These are phyloP conservation scores for Euschistus heros DNA, from an alignment of 1,140 invertebrate species.

Conservation along the genomic window DNA sequence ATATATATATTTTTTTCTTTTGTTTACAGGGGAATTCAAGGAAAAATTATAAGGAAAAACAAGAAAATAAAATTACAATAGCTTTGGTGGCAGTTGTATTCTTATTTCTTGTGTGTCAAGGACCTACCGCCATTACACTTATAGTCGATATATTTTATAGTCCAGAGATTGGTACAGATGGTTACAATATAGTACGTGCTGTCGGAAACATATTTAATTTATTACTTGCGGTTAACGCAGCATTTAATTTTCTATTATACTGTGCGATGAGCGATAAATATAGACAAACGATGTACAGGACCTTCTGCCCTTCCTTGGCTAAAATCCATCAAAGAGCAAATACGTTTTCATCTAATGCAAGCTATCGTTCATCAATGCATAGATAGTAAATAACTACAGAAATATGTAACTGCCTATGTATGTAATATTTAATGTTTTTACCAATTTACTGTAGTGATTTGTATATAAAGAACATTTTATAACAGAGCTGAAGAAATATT, in stretches of 20 bases:
- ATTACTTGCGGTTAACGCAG: slow-evolving; percentile 56
- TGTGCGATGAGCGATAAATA: slow-evolving; percentile 66
- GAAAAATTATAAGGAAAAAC: slow-evolving; percentile 30
- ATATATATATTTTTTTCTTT: not conserved
- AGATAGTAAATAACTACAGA: not conserved
- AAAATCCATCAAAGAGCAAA: slow-evolving; percentile 19
- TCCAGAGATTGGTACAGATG: slow-evolving; percentile 28
- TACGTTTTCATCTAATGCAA: slow-evolving; percentile 26
- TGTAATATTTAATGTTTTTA: too few relatives aligned
- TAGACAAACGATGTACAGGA: slow-evolving; percentile 52
- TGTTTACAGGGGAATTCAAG: not conserved
- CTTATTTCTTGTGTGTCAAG: slow-evolving; percentile 60
- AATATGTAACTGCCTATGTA: too few relatives aligned
- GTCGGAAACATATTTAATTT: slow-evolving; percentile 64
- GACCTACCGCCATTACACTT: slow-evolving; percentile 51
- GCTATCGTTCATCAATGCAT: slow-evolving; percentile 23
- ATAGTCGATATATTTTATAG: slow-evolving; percentile 41
- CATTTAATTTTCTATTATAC: slow-evolving; percentile 65
- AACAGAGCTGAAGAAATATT: too few relatives aligned
- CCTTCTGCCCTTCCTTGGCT: slow-evolving; percentile 46
- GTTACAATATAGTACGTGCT: slow-evolving; percentile 38
- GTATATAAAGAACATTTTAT: too few relatives aligned
- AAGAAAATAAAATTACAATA: slow-evolving; percentile 62
- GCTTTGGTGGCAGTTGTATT: slow-evolving; percentile 64
- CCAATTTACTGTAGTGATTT: too few relatives aligned